phyloP scores from a whole-genome alignment of 2,888 invertebrate species.

The Phalera bucephala region DNA sequence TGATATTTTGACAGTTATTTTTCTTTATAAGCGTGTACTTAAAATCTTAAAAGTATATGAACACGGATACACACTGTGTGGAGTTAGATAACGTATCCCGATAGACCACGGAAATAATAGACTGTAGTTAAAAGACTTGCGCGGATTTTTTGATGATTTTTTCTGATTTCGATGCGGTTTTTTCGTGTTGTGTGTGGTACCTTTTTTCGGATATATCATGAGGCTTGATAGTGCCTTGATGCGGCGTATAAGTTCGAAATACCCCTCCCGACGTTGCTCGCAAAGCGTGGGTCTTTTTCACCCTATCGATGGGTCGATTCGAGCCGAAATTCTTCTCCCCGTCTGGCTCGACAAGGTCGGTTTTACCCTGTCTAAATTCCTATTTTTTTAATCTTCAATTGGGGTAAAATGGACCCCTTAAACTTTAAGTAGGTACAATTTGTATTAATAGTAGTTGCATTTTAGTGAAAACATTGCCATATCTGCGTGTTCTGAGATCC shows the following conservation, averaged over 20 bases:
- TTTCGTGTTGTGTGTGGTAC: conserved; percentile 67
- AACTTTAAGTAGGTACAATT: conserved; percentile 70
- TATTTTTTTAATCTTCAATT: conserved; percentile 22
- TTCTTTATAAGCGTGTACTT: conserved; percentile 22
- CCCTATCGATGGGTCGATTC: conserved; percentile 15
- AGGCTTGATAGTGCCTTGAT: conserved; percentile 75
- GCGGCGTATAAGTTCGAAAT: conserved; percentile 53
- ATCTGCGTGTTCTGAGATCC: conserved; percentile 40
- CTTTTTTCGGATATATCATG: conserved; percentile 58
- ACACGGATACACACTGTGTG: conserved; percentile 32
- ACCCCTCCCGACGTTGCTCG: conserved; percentile 42
- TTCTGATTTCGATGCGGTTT: conserved; percentile 69
- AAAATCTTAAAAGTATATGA: conserved; percentile 25
- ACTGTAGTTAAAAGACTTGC: conserved; percentile 79
- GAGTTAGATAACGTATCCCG: conserved; percentile 65
- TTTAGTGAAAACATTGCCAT: conserved; percentile 57
- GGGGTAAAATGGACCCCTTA: conserved; percentile 30
- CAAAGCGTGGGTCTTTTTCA: conserved; percentile 11
- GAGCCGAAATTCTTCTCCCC: conserved; percentile 19
- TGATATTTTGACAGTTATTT: conserved; percentile 17
- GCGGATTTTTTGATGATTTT: conserved; percentile 76
- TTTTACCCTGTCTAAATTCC: conserved; percentile 17
- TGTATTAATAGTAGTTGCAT: conserved; percentile 53
- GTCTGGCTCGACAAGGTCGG: conserved; percentile 25
- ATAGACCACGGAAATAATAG: conserved; percentile 72